Base-by-base conservation (phyloP, 2,888 invertebrate genomes). In the Pomacea canaliculata region DNA sequence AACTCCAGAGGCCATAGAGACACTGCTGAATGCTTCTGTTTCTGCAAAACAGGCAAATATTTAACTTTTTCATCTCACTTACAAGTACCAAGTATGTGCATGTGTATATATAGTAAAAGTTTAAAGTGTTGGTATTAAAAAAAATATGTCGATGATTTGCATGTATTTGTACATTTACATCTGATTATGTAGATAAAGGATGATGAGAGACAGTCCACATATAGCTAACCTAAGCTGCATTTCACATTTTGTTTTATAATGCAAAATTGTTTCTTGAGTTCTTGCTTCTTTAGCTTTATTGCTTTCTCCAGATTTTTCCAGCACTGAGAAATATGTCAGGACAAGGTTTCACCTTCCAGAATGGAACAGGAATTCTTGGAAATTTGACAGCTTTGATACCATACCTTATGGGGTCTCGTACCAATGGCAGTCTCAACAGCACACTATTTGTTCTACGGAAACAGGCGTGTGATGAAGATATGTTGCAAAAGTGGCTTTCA, bases 21-120 rank as follows among this genome's bases (percentile, higher is more conserved):
- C 83, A 68, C 81, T 89, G 18, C 79, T 85, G 10, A 85, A 86
- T 81, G 81, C 85, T 3, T 76, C 83, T 7, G 46, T 85, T 60
- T 78, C 81, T n/a, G 51, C 79, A 7, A 23, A 71, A 23, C 65
- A 72, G 75, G 78, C 79, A 62, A 68, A 46, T 12, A 59, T 46
- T 27, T 1, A 16, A 16, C 1, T 68, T 46, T 19, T 68, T 56
- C 16, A 56, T 1, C 2, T 56, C 49, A 48, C 48, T 27, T 65
- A 16, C 46, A 37, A 37, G 19, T 27, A 46, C 16, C n/a, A n/a
- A 23, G 63, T 7, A 16, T 56, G 10, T 56, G 10, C 16, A 16
- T 56, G 51, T 56, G 2, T 56, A 2, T 56, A 16, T 65, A 65
- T 9, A 65, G 5, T 65, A 2, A 19, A n/a, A 65, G 37, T 23